A percentile compares a stretch with the other conserved stretches of the same genome.
Evolutionary conservation across 2,888 invertebrate genomes (phyloP).

Genomic region (Colletes collaris): DNA sequence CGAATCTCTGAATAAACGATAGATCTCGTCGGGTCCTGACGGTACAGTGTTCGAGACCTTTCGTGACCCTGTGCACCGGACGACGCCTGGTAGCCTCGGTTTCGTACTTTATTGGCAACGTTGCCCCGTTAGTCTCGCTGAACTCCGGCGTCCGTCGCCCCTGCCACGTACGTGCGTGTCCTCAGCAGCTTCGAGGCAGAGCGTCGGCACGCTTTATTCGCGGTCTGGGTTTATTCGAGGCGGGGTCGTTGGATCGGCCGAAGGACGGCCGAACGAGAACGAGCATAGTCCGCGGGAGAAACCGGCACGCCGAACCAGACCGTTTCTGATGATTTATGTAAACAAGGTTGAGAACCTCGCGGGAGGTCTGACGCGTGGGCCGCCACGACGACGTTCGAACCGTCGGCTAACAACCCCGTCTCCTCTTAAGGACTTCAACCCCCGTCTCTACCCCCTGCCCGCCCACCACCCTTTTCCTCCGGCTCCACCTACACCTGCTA

Average conservation of each 20-base stretch:
- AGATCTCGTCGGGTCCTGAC: too few species aligned
- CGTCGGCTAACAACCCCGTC: conserved; percentile 72
- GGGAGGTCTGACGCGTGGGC: conserved; percentile 66
- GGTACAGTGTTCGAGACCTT: not conserved
- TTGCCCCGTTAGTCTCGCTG: conserved; percentile 27
- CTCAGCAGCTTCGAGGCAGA: conserved; percentile 5
- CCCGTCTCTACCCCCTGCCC: not conserved
- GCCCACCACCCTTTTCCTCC: not conserved
- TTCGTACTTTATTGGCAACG: conserved; percentile 28
- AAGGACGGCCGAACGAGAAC: conserved; percentile 43
- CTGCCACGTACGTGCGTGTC: not conserved
- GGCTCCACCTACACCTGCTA: conserved; percentile 20
- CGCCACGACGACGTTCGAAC: conserved; percentile 49
- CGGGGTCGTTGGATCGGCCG: conserved; percentile 60
- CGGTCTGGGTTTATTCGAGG: conserved; percentile 61
- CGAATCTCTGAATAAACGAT: too few species aligned
- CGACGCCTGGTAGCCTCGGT: not conserved
- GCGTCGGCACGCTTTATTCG: conserved; percentile 57
- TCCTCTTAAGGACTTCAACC: conserved; percentile 48
- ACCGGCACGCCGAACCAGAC: conserved; percentile 37
- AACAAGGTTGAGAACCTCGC: conserved; percentile 77
- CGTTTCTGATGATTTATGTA: conserved; percentile 74
- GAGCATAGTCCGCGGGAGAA: conserved; percentile 23
- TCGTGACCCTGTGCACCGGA: not conserved
- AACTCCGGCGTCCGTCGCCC: conserved; percentile 6